Base-by-base conservation (phyloP, 2,797 vertebrate species). In the Eospalax fontanierii region DNA sequence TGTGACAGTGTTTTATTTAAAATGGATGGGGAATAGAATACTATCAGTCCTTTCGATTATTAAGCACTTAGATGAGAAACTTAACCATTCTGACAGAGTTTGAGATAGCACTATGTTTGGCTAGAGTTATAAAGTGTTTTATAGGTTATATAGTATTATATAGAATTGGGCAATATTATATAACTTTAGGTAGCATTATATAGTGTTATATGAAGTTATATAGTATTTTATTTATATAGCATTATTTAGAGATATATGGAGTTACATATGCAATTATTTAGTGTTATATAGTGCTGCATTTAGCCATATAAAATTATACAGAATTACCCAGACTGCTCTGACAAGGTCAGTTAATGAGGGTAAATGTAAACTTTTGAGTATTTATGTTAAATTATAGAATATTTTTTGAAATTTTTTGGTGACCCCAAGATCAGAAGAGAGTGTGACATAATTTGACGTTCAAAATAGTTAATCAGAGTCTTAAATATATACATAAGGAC, bases 381-480 rank as follows among this genome's bases (percentile, higher is more conserved):
- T 40, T 73, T 26, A 28, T 6, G 1, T 38, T 46, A 68, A 66
- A 24, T 87, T 38, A 74, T 40, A 18, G 14, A 0, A 50, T 66
- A 35, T 75, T 35, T 78, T 9, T 71, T 63, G 22, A 28, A 33
- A 22, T 50, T 70, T 83, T 73, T 74, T 6, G 2, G 26, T 83
- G 66, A 84, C 35, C 75, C 30, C 8, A 96, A 71, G 46, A 71
- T 73, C 15, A 87, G 26, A 94, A 54, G 18, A 76, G 4, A 4
- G 11, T 46, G 35, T 68, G 78, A 78, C 12, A 14, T 59, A 8
- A 80, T 87, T 82, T 71, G 57, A 85, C 6, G 26, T 92, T 83
- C 70, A 94, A 90, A 96, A 87, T 71, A 93, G 4, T 2, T 86
- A 82, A 87, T 59, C 19, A 43, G 71, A 90, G 75, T 9, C 16